Evolutionary conservation across 1,140 invertebrate species (phyloP).

Genomic region (Neodiprion lecontei): DNA sequence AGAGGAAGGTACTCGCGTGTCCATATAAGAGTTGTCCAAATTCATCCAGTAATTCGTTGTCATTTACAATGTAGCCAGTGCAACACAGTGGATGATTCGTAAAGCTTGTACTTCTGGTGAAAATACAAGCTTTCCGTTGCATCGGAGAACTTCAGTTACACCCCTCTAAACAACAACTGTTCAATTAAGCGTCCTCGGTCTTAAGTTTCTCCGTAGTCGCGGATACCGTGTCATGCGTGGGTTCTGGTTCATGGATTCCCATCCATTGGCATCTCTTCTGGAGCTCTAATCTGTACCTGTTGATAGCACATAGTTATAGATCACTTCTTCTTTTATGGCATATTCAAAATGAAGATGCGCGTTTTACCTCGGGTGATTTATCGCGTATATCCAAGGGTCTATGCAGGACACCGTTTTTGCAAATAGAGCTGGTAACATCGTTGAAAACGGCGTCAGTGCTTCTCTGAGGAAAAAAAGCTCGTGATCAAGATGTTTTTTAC

Average conservation of each 20-base stretch:
- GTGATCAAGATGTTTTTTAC: not conserved
- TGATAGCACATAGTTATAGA: constrained; percentile 21
- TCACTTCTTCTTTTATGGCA: constrained; percentile 15
- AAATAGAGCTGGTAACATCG: constrained; percentile 77
- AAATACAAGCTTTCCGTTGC: not conserved
- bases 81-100: not conserved
- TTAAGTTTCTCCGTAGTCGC: constrained; percentile 52
- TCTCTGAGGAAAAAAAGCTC: constrained; percentile 51
- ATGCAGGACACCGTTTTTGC: constrained; percentile 78
- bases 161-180: not conserved
- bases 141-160: not conserved
- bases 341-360: constrained; percentile 13
- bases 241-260: constrained; percentile 66
- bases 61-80: not conserved
- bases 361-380: constrained; percentile 77
- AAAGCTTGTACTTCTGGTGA: constrained; percentile 1
- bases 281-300: constrained; percentile 66
- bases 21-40: not conserved
- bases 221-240: constrained; percentile 39
- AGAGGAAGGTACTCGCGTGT: not conserved
- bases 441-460: constrained; percentile 70
- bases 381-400: constrained; percentile 81
- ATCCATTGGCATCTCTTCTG: constrained; percentile 76
- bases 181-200: constrained; percentile 49
- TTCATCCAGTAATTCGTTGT: not conserved